Evolutionary conservation across 1,140 invertebrate species (phyloP).

Genomic region (Cotesia typhae): DNA sequence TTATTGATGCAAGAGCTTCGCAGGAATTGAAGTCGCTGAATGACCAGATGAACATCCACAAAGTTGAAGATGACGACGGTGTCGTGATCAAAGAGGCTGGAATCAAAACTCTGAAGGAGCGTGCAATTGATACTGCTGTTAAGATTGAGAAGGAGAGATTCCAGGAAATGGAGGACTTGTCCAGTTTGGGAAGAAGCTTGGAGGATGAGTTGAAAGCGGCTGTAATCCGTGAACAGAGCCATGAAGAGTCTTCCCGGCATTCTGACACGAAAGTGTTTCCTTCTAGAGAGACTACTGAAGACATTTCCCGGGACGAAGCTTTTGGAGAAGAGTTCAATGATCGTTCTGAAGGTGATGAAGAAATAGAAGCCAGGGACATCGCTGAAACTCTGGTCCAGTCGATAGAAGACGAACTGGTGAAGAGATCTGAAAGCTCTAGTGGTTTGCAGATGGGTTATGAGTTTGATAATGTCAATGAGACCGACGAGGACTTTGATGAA

Average conservation of each 20-base stretch:
- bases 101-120: conserved; percentile 43
- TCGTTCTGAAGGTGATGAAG: conserved; percentile 48
- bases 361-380: conserved; percentile 50
- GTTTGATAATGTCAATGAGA: conserved; percentile 16
- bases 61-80: conserved; percentile 51
- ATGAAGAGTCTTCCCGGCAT: conserved; percentile 40
- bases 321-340: conserved; percentile 19
- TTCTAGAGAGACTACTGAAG: conserved; percentile 23
- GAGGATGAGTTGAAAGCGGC: conserved; percentile 38
- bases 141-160: conserved; percentile 50
- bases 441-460: conserved; percentile 43
- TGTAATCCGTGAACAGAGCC: conserved; percentile 44
- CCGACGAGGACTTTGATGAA: conserved; percentile 52
- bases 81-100: conserved; percentile 46
- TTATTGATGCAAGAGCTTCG: conserved; percentile 51
- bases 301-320: conserved; percentile 9
- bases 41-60: conserved; percentile 44
- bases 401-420: conserved; percentile 57
- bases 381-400: conserved; percentile 56
- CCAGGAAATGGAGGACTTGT: conserved; percentile 22
- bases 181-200: conserved; percentile 26
- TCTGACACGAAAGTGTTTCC: conserved; percentile 21
- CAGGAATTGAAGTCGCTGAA: conserved; percentile 43
- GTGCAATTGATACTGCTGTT: conserved; percentile 48
- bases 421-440: conserved; percentile 45